phyloP scores from a whole-genome alignment of 2,797 vertebrate genomes.

The Rhinichthys osculus region DNA sequence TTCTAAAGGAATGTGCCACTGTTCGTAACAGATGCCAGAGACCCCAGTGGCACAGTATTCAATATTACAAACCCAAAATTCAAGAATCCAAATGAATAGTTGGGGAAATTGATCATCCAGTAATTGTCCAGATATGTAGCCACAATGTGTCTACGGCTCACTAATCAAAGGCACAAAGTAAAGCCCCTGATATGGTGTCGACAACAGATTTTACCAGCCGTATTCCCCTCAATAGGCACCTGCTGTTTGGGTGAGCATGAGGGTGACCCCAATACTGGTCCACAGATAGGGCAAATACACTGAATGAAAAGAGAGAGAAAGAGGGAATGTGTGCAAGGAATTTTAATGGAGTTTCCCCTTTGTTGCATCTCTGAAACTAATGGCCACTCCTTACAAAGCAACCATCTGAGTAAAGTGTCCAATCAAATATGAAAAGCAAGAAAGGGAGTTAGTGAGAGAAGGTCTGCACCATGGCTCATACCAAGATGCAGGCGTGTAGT shows the following conservation, averaged over 20 bases:
- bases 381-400: conserved; percentile 58
- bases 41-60: conserved; percentile 9
- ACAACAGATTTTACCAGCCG: conserved; percentile 19
- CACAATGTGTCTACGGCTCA: conserved; percentile 29
- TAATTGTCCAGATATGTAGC: background rate
- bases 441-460: conserved; percentile 57
- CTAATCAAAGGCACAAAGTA: conserved; percentile 37
- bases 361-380: conserved; percentile 77
- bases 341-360: conserved; percentile 73
- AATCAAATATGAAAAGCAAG: conserved; percentile 67
- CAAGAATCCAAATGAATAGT: conserved; percentile 36
- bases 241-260: conserved; percentile 40
- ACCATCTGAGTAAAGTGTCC: conserved; percentile 73
- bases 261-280: conserved; percentile 38
- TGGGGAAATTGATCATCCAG: conserved; percentile 4
- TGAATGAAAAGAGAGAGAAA: conserved; percentile 46
- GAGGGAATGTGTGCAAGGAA: conserved; percentile 54
- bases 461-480: conserved; percentile 67
- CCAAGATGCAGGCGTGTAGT: conserved; percentile 74
- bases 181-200: conserved; percentile 17
- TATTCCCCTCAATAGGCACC: conserved; percentile 29
- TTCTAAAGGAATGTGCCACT: conserved; percentile 47
- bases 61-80: conserved; percentile 16
- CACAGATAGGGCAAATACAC: conserved; percentile 30
- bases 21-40: conserved; percentile 27